phyloP scores from a whole-genome alignment of 2,113 vertebrate genomes.

The Leptobrachium leishanense region DNA sequence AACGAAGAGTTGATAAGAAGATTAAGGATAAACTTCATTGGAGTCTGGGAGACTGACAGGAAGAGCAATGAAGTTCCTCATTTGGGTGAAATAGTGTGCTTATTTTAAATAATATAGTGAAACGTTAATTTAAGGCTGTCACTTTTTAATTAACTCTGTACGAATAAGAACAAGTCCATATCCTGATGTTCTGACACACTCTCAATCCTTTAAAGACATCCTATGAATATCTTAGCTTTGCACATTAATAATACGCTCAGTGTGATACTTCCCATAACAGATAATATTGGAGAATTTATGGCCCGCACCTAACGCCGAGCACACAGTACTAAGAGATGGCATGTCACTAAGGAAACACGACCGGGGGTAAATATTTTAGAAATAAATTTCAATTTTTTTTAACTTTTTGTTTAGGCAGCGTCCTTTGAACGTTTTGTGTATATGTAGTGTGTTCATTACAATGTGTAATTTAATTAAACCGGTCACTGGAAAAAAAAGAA shows the following conservation, averaged over 20 bases:
- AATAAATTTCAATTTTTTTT: not conserved
- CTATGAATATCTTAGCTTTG: conserved; percentile 46
- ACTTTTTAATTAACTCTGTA: conserved; percentile 63
- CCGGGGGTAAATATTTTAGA: conserved; percentile 18
- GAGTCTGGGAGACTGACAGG: conserved; percentile 42
- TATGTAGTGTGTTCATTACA: conserved; percentile 32
- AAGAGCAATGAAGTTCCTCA: conserved; percentile 61
- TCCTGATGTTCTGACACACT: conserved; percentile 61
- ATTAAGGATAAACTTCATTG: conserved; percentile 59
- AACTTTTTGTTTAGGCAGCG: not conserved
- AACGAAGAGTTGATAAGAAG: conserved; percentile 59
- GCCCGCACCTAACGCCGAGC: conserved; percentile 23
- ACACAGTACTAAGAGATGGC: conserved; percentile 18
- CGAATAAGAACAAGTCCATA: conserved; percentile 54
- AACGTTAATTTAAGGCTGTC: conserved; percentile 61
- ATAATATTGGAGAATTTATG: conserved; percentile 43
- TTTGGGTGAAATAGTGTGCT: conserved; percentile 60
- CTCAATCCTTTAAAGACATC: conserved; percentile 51
- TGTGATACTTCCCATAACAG: conserved; percentile 29
- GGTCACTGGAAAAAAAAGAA: conserved; percentile 11
- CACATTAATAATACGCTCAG: conserved; percentile 41
- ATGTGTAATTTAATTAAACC: conserved; percentile 38
- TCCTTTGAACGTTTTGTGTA: conserved; percentile 15
- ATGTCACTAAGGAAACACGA: conserved; percentile 22
- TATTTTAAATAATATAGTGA: conserved; percentile 68